phyloP scores from a whole-genome alignment of 2,113 vertebrate species.

The Aix galericulata region DNA sequence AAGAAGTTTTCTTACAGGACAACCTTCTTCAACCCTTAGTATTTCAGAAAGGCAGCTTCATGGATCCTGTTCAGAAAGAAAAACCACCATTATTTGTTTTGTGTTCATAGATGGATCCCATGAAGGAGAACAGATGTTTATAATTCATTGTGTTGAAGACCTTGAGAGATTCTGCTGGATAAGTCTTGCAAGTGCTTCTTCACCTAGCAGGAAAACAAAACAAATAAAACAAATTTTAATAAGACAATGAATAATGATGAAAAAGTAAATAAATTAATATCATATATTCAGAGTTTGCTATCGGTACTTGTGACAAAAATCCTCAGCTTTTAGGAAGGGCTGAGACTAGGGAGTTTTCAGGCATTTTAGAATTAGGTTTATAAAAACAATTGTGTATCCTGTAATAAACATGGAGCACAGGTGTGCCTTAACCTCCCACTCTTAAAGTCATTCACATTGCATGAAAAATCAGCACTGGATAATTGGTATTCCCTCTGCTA shows the following conservation, averaged over 20 bases:
- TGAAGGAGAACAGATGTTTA: constrained; percentile 61
- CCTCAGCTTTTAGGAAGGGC: neutral
- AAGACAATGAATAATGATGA: neutral
- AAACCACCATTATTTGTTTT: neutral
- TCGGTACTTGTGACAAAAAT: neutral
- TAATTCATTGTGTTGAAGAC: constrained; percentile 92
- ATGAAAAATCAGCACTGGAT: neutral
- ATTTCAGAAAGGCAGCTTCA: neutral
- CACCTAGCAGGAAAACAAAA: constrained; percentile 78
- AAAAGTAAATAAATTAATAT: neutral
- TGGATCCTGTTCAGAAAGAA: neutral
- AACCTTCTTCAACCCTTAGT: neutral
- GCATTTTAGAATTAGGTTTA: neutral
- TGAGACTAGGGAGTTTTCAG: neutral
- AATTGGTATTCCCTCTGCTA: neutral
- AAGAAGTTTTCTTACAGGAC: neutral
- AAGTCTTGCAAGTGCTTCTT: constrained; percentile 96
- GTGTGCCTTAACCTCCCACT: neutral
- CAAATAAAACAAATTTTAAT: neutral
- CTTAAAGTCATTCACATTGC: neutral
- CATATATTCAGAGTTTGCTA: neutral
- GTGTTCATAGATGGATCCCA: neutral
- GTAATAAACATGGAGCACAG: neutral
- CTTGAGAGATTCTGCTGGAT: constrained; percentile 87
- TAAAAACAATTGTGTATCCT: fast-evolving